phyloP scores from a whole-genome alignment of 2,888 invertebrate genomes.

The Troides helena region DNA sequence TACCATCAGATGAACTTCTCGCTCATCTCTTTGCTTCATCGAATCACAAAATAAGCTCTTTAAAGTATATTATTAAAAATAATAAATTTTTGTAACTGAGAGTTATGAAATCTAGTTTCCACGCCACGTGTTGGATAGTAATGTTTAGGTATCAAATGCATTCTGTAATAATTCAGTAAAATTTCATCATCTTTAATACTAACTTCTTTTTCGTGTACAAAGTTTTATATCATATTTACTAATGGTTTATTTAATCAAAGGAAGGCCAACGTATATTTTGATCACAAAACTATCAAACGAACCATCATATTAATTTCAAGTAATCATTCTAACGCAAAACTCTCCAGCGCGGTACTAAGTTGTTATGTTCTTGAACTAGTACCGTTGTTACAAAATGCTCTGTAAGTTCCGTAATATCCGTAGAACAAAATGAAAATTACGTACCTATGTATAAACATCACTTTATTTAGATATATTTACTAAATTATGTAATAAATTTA shows the following conservation, averaged over 20 bases:
- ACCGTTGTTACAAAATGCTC: no score
- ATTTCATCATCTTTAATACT: conserved; percentile 1
- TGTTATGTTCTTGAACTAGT: neutral
- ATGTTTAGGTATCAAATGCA: neutral
- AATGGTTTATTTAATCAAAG: neutral
- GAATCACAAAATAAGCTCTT: neutral
- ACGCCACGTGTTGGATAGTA: neutral
- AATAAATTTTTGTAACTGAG: neutral
- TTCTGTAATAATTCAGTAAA: neutral
- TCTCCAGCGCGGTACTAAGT: neutral
- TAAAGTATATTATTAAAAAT: neutral
- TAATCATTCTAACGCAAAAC: neutral
- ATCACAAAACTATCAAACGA: no score
- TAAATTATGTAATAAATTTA: neutral
- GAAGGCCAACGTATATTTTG: no score
- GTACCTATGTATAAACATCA: no score
- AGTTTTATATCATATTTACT: neutral
- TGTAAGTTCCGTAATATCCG: no score
- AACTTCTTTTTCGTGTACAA: neutral
- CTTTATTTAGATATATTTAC: neutral
- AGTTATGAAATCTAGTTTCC: neutral
- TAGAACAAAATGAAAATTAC: no score
- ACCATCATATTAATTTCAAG: no score
- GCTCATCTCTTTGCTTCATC: no score
- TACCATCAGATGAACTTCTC: no score